Conservation (phyloP, 2,888 invertebrate species). For the Tethea ocularis region DNA sequence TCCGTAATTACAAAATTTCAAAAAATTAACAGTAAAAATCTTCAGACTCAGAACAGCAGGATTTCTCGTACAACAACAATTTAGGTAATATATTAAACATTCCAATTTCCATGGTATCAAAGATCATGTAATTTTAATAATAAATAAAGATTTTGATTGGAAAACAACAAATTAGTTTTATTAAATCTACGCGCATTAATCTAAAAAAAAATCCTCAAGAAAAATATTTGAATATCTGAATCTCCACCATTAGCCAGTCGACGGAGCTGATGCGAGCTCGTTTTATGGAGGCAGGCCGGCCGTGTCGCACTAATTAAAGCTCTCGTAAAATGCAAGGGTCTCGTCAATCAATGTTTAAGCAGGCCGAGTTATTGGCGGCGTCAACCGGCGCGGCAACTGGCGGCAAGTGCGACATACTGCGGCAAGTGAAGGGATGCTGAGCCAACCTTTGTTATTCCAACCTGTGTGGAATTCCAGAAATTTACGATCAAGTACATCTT, state of each 20-base stretch:
- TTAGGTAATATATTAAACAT: not conserved
- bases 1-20: not conserved
- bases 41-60: not conserved
- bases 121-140: not conserved
- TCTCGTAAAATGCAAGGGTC: slow-evolving; percentile 70
- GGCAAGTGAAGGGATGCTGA: slow-evolving; percentile 20
- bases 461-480: not conserved
- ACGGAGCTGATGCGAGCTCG: slow-evolving; percentile 22
- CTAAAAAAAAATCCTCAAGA: not conserved
- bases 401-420: slow-evolving; percentile 26
- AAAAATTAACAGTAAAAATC: not conserved
- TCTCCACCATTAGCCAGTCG: slow-evolving; percentile 27
- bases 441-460: not conserved
- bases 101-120: not conserved
- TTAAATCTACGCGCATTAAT: not conserved
- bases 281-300: slow-evolving; percentile 59
- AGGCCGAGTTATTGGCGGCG: slow-evolving; percentile 63
- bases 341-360: slow-evolving; percentile 74
- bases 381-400: slow-evolving; percentile 29
- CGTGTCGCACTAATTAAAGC: slow-evolving; percentile 72
- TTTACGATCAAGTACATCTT: not conserved
- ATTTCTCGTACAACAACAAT: not conserved
- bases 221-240: slow-evolving; percentile 5
- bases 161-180: not conserved
- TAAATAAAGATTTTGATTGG: no score